These are phyloP conservation scores for Pluvialis apricaria DNA, from an alignment of 2,113 vertebrate genomes.

Conservation along the genomic window DNA sequence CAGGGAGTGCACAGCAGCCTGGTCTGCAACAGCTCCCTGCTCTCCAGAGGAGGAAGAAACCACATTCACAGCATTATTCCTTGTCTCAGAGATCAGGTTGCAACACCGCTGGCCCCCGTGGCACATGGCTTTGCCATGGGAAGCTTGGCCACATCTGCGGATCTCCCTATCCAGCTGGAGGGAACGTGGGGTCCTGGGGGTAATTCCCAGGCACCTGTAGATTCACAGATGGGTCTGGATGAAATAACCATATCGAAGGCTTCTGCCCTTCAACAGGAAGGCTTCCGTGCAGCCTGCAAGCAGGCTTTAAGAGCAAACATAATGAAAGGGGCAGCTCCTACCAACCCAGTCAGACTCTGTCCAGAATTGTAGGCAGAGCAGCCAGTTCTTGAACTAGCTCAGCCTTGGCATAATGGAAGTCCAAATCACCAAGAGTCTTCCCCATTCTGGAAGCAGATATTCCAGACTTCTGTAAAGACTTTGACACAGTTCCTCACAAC, in stretches of 20 bases:
- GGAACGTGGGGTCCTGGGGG: background rate
- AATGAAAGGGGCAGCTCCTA: background rate
- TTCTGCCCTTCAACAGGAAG: background rate
- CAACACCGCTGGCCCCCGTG: background rate
- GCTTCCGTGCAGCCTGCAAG: background rate
- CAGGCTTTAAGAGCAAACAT: background rate
- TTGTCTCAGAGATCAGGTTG: background rate
- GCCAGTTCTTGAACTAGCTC: background rate
- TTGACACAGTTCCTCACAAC: no score
- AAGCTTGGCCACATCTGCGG: background rate
- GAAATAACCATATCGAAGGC: accelerated
- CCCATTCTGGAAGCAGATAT: background rate
- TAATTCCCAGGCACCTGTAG: background rate
- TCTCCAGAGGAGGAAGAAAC: background rate
- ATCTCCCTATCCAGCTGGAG: background rate
- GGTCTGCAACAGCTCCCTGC: background rate
- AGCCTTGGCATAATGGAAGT: background rate
- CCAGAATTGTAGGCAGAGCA: background rate
- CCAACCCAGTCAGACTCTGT: background rate
- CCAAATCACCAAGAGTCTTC: background rate
- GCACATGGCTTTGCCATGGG: background rate
- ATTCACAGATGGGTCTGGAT: background rate
- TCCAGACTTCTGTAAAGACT: no score
- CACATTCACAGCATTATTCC: no score
- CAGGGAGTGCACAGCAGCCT: background rate